Evolutionary conservation across 1,140 invertebrate species (phyloP), one percentile per base, ranked within the genome.

Genomic region (Heliconius melpomene): DNA sequence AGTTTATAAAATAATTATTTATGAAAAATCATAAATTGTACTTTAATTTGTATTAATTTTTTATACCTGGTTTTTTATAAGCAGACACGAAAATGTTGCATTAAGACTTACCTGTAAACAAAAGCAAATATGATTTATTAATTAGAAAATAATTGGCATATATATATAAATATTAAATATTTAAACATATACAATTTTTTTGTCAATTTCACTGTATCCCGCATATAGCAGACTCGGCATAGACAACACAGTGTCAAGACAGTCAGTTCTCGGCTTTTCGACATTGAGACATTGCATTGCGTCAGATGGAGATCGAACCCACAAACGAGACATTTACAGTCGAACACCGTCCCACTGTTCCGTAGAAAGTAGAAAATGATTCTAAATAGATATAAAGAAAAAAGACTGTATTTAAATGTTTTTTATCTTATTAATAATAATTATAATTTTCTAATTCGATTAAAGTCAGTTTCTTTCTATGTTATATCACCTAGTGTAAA

Each of bases 41-140:
- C 16, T 20, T 52, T 52, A 0, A 52, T 52, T 20, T 52, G 32
- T 36, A 36, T 36, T 7, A 36, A 36, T 7, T 18, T 52, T 52
- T 16, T 16, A 52, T 52, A 52, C 50, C 50, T 52, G 18, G 18
- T 50, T 50, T 13, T 7, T 54, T 1, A n/a, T 2, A 54, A 57
- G 54, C 0, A 9, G 54, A 9, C 54, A 23, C 50, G 13, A 9
- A 9, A 23, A n/a, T 23, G 54, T 23, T 9, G 54, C 54, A 57
- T 57, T 11, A 23, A 66, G 60, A 66, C 60, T 66, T 66, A 66
- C 60, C 60, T 66, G 26, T 66, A 66, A 66, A 66, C 23, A 66
- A 66, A 66, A 66, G 16, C 3, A 66, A 29, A 66, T 66, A 26
- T 7, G 0, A 66, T 23, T 66, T 0, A 66, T 16, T 29, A 57